phyloP scores from a whole-genome alignment of 2,113 vertebrate species.

The Euleptes europaea region DNA sequence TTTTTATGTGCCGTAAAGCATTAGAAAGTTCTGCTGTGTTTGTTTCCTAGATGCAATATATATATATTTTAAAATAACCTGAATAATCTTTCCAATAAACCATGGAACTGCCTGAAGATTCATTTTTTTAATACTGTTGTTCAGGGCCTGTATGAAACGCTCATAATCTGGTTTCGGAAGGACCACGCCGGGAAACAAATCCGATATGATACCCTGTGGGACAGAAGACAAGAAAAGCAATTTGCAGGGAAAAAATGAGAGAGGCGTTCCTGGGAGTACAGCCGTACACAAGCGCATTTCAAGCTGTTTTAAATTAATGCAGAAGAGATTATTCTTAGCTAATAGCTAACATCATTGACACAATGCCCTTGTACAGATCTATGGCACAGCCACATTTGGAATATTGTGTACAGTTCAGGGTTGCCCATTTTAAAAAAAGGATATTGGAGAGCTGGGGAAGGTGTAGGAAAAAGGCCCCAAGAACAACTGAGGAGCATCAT shows the following conservation, averaged over 20 bases:
- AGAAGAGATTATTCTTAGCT: not conserved
- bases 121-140: conserved; percentile 81
- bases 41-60: not conserved
- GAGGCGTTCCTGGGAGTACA: not conserved
- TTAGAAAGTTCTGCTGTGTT: not conserved
- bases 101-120: conserved; percentile 89
- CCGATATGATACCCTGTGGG: conserved; percentile 91
- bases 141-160: conserved; percentile 81
- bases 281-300: not conserved
- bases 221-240: conserved; percentile 24
- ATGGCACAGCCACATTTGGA: no score
- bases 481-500: no score
- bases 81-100: conserved; percentile 94
- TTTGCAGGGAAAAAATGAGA: conserved; percentile 5
- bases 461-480: no score
- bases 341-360: no score
- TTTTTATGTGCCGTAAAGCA: no score
- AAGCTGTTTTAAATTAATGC: not conserved
- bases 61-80: conserved; percentile 73
- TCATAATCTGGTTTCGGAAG: conserved; percentile 90
- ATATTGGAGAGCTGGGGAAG: no score
- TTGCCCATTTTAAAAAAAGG: no score
- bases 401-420: no score
- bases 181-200: conserved; percentile 89
- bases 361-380: no score